Conservation (phyloP, 1,140 invertebrate genomes). For the Arion vulgaris region DNA sequence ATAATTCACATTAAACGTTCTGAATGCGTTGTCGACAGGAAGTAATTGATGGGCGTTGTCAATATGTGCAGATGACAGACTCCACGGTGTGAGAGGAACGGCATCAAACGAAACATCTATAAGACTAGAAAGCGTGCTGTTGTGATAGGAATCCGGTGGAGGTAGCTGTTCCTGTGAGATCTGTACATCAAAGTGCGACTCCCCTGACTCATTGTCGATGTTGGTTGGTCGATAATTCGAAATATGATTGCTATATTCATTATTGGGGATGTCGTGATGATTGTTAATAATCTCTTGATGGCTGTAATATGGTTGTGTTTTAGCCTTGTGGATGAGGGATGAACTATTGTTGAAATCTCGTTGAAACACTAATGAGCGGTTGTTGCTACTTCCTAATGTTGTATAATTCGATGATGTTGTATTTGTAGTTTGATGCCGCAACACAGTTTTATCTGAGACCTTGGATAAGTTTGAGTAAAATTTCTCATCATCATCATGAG, state of each 20-base stretch:
- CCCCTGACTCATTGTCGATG: constrained; percentile 6
- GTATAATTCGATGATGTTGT: neutral
- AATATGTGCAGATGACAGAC: neutral
- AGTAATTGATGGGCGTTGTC: neutral
- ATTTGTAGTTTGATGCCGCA: neutral
- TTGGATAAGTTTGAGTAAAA: neutral
- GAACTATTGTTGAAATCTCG: neutral
- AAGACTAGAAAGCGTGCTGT: neutral
- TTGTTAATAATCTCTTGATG: no score
- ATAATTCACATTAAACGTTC: neutral
- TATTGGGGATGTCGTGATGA: neutral
- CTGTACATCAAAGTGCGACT: constrained; percentile 21
- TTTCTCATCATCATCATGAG: neutral
- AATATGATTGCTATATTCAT: neutral
- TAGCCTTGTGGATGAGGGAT: neutral
- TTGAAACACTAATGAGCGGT: neutral
- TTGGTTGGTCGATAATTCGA: constrained; percentile 7
- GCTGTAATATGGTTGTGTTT: neutral
- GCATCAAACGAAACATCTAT: neutral
- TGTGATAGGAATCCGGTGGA: neutral
- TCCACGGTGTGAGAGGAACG: neutral
- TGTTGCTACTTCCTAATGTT: neutral
- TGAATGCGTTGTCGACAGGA: neutral
- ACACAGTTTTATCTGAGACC: no score
- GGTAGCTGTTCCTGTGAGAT: neutral